These are phyloP conservation scores for Heliconius hermathena DNA, from an alignment of 1,140 invertebrate genomes.

Conservation along the genomic window DNA sequence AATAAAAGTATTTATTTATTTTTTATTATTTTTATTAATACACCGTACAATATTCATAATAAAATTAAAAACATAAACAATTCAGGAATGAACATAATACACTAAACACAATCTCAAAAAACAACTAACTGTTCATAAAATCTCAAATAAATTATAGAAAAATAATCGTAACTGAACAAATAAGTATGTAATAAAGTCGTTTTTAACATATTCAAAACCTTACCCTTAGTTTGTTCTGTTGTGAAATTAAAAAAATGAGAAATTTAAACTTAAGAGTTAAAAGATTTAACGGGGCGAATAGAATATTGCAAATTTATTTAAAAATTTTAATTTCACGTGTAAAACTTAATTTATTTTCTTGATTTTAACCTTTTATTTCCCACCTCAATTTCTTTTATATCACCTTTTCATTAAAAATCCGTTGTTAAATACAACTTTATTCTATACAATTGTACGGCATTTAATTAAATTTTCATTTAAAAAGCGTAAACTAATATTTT, in stretches of 20 bases:
- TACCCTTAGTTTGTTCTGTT: neutral
- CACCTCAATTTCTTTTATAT: neutral
- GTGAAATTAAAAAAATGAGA: constrained; percentile 1
- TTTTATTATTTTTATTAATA: constrained; percentile 32
- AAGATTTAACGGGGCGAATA: neutral
- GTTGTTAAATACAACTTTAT: constrained; percentile 7
- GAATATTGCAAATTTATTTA: neutral
- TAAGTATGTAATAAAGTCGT: neutral
- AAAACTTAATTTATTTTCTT: neutral
- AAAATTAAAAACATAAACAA: constrained; percentile 42
- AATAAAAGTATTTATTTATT: constrained; percentile 16
- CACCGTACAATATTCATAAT: constrained; percentile 40
- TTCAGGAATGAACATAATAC: constrained; percentile 29
- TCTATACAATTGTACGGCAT: neutral
- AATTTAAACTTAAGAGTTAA: neutral
- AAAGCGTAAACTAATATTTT: neutral
- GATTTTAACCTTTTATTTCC: neutral
- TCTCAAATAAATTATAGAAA: neutral
- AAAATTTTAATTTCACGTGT: neutral
- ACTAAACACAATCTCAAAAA: constrained; percentile 6
- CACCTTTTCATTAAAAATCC: neutral
- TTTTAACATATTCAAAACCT: neutral
- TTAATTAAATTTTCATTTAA: neutral
- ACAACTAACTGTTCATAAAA: neutral
- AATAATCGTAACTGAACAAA: constrained; percentile 7